Conservation (phyloP, 1,140 invertebrate genomes). For the Latrodectus geometricus region DNA sequence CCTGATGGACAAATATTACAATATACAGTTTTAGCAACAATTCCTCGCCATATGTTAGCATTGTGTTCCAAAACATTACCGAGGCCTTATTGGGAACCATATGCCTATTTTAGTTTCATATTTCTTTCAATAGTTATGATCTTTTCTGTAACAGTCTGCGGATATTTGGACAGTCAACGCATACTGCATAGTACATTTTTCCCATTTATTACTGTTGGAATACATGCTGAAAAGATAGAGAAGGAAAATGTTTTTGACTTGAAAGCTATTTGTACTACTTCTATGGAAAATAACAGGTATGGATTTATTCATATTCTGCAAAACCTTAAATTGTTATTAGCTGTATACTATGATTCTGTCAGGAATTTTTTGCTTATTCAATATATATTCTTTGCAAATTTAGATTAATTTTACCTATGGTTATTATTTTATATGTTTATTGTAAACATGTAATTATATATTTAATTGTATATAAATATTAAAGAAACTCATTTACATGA, state of each 20-base stretch:
- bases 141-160: constrained; percentile 77
- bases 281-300: constrained; percentile 37
- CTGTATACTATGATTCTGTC: not conserved
- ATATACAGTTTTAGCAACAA: constrained; percentile 82
- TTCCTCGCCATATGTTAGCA: constrained; percentile 82
- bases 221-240: constrained; percentile 48
- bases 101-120: constrained; percentile 79
- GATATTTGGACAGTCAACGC: constrained; percentile 81
- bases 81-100: constrained; percentile 83
- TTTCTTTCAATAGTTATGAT: constrained; percentile 76
- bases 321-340: not conserved
- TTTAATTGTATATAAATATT: no score
- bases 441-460: no score
- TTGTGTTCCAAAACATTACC: constrained; percentile 79
- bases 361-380: not conserved
- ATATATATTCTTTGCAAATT: no score
- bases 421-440: no score
- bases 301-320: not conserved
- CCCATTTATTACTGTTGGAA: constrained; percentile 63
- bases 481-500: no score
- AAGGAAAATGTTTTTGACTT: constrained; percentile 60
- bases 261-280: constrained; percentile 41
- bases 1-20: constrained; percentile 70
- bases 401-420: no score
- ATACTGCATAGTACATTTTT: constrained; percentile 74